These are phyloP conservation scores for Merluccius polli DNA, from an alignment of 2,797 vertebrate species.

Conservation along the genomic window DNA sequence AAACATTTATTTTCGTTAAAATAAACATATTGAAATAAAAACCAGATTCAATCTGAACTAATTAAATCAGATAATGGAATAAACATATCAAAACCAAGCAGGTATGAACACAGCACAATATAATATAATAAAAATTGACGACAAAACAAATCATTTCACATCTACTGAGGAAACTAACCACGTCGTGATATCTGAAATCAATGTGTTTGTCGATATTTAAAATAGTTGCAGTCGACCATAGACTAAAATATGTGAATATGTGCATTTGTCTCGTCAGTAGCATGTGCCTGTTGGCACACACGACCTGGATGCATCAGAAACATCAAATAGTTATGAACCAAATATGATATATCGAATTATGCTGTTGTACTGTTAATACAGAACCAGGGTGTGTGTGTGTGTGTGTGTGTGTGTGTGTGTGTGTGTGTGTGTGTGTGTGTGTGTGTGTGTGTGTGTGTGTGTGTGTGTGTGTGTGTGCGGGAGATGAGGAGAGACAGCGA, in stretches of 20 bases:
- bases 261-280: conserved; percentile 26
- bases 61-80: background rate
- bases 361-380: conserved; percentile 48
- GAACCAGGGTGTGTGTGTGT: conserved; percentile 25
- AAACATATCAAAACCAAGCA: background rate
- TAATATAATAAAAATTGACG: background rate
- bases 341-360: too few species aligned
- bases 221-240: background rate
- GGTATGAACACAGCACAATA: background rate
- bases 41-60: background rate
- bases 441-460: background rate
- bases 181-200: background rate
- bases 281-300: conserved; percentile 25
- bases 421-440: too few species aligned
- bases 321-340: conserved; percentile 34
- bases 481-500: conserved; percentile 24
- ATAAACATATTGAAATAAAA: background rate
- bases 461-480: conserved; percentile 13
- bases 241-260: background rate
- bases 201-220: background rate
- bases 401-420: too few species aligned
- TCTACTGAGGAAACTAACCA: background rate
- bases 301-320: conserved; percentile 47
- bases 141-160: background rate
- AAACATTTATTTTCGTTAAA: background rate